Percentiles rank a stretch among this genome's conserved stretches.
phyloP scores from a whole-genome alignment of 2,113 vertebrate species.

The Solea solea region DNA sequence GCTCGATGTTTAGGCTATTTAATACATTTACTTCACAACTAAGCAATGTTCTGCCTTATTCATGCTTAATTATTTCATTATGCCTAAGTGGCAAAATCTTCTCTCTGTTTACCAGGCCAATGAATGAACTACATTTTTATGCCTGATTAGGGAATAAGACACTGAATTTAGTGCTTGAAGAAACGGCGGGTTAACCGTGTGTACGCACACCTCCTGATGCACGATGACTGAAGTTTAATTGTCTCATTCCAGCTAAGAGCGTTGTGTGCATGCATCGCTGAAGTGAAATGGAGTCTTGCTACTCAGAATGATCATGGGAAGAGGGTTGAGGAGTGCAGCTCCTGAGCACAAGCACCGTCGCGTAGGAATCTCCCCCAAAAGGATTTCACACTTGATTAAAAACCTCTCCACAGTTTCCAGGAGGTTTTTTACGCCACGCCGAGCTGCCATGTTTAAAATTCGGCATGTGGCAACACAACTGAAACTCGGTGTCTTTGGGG shows the following conservation, averaged over 20 bases:
- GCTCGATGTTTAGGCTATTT: conserved; percentile 56
- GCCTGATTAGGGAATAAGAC: conserved; percentile 34
- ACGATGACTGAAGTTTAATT: conserved; percentile 58
- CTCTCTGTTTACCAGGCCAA: conserved; percentile 51
- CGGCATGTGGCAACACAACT: conserved; percentile 17
- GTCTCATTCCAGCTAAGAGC: conserved; percentile 61
- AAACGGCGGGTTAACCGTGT: conserved; percentile 8
- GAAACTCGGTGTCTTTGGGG: conserved; percentile 32
- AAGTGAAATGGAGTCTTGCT: conserved; percentile 61
- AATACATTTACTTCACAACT: conserved; percentile 63
- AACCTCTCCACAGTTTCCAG: conserved; percentile 74
- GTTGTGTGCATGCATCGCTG: conserved; percentile 67
- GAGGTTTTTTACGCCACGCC: conserved; percentile 71
- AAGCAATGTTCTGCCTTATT: conserved; percentile 46
- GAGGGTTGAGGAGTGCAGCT: conserved; percentile 57
- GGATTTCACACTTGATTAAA: conserved; percentile 81
- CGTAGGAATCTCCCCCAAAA: conserved; percentile 73
- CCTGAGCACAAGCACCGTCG: conserved; percentile 59
- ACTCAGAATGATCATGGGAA: conserved; percentile 64
- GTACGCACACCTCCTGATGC: conserved; percentile 29
- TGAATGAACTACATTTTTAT: conserved; percentile 42
- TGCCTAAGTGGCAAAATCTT: conserved; percentile 48
- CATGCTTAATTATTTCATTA: conserved; percentile 57
- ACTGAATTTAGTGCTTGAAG: conserved; percentile 2
- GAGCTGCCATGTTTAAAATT: conserved; percentile 56